Base-by-base conservation (phyloP, 2,888 invertebrate species). In the Seladonia tumulorum region DNA sequence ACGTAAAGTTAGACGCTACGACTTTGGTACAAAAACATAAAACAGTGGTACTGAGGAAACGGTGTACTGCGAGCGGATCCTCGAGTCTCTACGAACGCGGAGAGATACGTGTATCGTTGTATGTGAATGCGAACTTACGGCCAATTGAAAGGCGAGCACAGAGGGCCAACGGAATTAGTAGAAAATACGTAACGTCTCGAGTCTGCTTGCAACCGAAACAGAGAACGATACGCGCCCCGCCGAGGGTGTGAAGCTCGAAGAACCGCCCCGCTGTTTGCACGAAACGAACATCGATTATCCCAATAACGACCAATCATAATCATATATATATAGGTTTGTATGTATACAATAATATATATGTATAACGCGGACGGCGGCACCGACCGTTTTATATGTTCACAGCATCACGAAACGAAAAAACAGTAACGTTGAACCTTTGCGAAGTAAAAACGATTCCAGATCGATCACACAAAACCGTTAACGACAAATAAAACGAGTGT, bases 21-120 rank as follows among this genome's bases (percentile, higher is more conserved):
- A 95, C 95, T 95, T 95, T 95, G 95, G 95, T 95, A 95, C 95
- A 95, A 95, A 95, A 93, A 93, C 93, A 92, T 93, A 93, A 94
- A 93, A 93, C 94, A 92, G 93, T 93, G 92, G 93, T 92, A 92
- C 92, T 93, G 93, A 92, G 93, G 91, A 93, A 91, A 93, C 90
- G 91, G 91, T 93, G 90, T 88, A 90, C 81, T 85, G 90, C 88
- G 89, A 89, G 91, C 91, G 90, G 90, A 82, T 91, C 91, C 89
- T 91, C 91, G 91, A 91, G 91, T 89, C 87, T 83, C 90, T 85
- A 88, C 88, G 85, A 89, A 73, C 87, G 81, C 89, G 87, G 87
- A 88, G 85, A 79, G 71, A 75, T 80, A 85, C 82, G 86, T 78
- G 88, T 79, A 86, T 88, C 83, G 86, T 86, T 88, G 83, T 81